A percentile compares a stretch with the other conserved stretches of the same genome.
Evolutionary conservation across 2,797 vertebrate genomes (phyloP).

Genomic region (Karalla daura): DNA sequence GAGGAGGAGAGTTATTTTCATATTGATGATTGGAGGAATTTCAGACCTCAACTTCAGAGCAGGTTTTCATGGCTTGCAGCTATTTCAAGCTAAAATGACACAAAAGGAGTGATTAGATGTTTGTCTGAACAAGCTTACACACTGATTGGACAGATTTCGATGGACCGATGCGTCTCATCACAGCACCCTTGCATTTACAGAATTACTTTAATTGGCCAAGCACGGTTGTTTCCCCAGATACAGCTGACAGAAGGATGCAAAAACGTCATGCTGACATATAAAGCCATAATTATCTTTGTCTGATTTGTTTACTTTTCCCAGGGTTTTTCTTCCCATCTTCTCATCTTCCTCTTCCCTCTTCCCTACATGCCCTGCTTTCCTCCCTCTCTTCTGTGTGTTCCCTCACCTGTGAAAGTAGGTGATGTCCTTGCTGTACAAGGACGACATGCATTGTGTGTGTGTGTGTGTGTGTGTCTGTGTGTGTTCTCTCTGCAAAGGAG

Average conservation of each 20-base stretch:
- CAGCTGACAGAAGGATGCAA: constrained; percentile 12
- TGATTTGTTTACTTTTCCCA: background rate
- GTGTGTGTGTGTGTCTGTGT: constrained; percentile 3
- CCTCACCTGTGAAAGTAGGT: constrained; percentile 70
- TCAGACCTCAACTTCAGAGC: constrained; percentile 17
- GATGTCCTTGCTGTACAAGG: constrained; percentile 66
- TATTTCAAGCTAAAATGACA: background rate
- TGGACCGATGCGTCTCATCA: background rate
- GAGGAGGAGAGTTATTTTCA: constrained; percentile 13
- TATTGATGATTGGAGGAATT: constrained; percentile 5
- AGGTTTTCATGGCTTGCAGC: constrained; percentile 22
- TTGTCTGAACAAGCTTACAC: background rate
- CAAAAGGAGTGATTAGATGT: too few relatives aligned
- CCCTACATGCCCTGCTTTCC: background rate
- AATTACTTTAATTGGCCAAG: background rate
- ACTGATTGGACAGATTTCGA: background rate
- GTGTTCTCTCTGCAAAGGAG: constrained; percentile 5
- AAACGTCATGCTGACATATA: constrained; percentile 17
- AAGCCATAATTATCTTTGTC: background rate
- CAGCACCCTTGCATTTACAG: background rate
- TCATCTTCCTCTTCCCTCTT: background rate
- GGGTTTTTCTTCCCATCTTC: background rate
- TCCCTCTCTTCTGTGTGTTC: constrained; percentile 36
- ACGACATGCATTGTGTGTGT: constrained; percentile 18
- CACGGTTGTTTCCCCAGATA: too few relatives aligned